Evolutionary conservation across 2,113 vertebrate species (phyloP), one percentile per base, ranked within the genome.

Genomic region (Saguinus imperator): DNA sequence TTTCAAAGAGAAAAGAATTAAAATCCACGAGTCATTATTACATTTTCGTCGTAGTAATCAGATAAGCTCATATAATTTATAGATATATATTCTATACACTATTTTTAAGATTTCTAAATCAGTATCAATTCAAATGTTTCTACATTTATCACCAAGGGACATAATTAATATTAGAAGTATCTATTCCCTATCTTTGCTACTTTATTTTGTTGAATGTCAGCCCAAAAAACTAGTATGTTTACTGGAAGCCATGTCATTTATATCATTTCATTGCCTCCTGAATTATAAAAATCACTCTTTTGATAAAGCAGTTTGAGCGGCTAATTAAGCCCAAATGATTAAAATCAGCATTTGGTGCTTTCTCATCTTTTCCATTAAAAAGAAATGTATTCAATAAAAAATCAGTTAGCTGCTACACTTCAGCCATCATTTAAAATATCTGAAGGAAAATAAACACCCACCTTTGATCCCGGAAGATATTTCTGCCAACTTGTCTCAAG

Each of bases 291-390:
- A 45, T 52, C 52, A 82, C 66, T 91, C 45, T 85, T 64, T 94
- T 73, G 20, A 32, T 84, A 70, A 93, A 97, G 35, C n/a, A 77
- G 40, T 73, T 35, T 40, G 29, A 94, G 79, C 45, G 57, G 91
- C 75, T 92, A 57, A 32, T 95, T 96, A 96, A 68, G n/a, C 87
- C 50, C 72, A 96, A 94, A 83, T 94, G 85, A 87, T 96, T 87
- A n/a, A 37, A 79, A 80, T 66, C 21, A 35, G 64, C 21, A 48
- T 57, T 84, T 17, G 64, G 40, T 87, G 29, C n/a, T 94, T 96
- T 84, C 21, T 83, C 72, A 72, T 91, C 12, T 89, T 94, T 96
- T 84, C n/a, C 79, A 75, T 76, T 94, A 57, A 91, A 85, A 88
- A 61, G 66, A 86, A 75, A 80, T 83, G 70, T 66, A 89, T 95